Percentiles rank a stretch among this genome's conserved stretches.
Evolutionary conservation across 2,888 invertebrate species (phyloP).

Genomic region (Uloborus plumipes): DNA sequence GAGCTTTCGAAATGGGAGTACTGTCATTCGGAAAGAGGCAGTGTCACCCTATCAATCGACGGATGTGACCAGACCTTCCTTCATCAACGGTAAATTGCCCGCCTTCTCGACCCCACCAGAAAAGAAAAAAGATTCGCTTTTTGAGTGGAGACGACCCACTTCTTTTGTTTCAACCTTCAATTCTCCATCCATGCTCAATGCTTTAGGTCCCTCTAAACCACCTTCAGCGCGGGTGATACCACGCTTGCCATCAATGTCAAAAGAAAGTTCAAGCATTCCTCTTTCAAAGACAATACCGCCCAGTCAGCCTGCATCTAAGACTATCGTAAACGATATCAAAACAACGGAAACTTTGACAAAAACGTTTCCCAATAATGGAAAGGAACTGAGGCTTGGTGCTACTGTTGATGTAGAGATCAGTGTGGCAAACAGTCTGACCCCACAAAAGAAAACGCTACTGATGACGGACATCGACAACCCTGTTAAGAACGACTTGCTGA

Average conservation of each 20-base stretch:
- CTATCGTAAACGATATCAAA: conserved; percentile 37
- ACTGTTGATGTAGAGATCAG: conserved; percentile 61
- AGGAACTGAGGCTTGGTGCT: conserved; percentile 39
- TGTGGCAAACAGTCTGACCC: conserved; percentile 13
- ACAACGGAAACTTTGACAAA: conserved; percentile 37
- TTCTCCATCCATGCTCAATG: not conserved
- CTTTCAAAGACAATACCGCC: not conserved
- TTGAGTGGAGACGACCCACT: conserved; percentile 33
- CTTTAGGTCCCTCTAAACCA: not conserved
- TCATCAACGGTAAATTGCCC: not conserved
- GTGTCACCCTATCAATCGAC: conserved; percentile 49
- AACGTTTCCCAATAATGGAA: conserved; percentile 26
- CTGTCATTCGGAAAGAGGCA: not conserved
- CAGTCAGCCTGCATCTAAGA: conserved; percentile 29
- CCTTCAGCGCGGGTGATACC: conserved; percentile 32
- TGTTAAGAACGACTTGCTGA: conserved; percentile 43
- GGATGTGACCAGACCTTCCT: conserved; percentile 30
- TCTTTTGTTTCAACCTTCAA: conserved; percentile 8
- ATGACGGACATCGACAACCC: conserved; percentile 46
- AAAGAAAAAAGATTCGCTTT: conserved; percentile 6
- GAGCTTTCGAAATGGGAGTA: not conserved
- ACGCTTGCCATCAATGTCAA: conserved; percentile 24
- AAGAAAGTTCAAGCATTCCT: not conserved
- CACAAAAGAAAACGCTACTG: conserved; percentile 28
- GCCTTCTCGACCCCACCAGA: conserved; percentile 3